Evolutionary conservation across 2,113 vertebrate genomes (phyloP).

Genomic region (Marmota flaviventris): DNA sequence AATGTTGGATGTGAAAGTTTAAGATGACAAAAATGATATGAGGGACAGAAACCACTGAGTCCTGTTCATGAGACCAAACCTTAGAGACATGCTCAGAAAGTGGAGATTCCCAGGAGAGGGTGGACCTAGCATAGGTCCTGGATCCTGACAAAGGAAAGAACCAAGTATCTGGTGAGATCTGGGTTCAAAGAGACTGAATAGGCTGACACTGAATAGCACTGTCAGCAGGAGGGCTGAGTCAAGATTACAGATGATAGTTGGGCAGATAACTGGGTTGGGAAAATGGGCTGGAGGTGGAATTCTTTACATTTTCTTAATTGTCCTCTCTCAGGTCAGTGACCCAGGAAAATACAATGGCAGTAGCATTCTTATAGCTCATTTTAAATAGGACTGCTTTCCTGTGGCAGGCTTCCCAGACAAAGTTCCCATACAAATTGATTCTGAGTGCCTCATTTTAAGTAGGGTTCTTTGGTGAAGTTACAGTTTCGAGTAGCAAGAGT

Average conservation of each 20-base stretch:
- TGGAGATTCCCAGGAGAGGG: neutral
- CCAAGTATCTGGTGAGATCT: neutral
- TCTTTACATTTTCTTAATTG: constrained; percentile 20
- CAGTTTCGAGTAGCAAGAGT: constrained; percentile 44
- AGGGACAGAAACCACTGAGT: neutral
- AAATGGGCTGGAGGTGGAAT: neutral
- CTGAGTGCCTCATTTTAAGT: constrained; percentile 64
- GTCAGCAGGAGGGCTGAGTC: neutral
- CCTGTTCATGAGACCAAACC: neutral
- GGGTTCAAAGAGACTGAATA: neutral
- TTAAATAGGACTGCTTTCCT: constrained; percentile 38
- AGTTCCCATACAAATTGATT: constrained; percentile 45
- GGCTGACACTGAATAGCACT: neutral
- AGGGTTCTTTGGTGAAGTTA: constrained; percentile 38
- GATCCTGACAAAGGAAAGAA: neutral
- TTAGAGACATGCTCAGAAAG: neutral
- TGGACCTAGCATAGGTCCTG: neutral
- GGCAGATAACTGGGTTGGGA: neutral
- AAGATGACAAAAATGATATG: neutral
- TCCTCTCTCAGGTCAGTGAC: neutral
- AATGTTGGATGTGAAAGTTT: neutral
- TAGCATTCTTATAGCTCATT: constrained; percentile 4
- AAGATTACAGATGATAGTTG: neutral
- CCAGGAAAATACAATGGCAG: constrained; percentile 16
- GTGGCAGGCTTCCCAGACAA: neutral